Conservation (phyloP, 2,888 invertebrate species). For the Sylvicola cinctus region DNA sequence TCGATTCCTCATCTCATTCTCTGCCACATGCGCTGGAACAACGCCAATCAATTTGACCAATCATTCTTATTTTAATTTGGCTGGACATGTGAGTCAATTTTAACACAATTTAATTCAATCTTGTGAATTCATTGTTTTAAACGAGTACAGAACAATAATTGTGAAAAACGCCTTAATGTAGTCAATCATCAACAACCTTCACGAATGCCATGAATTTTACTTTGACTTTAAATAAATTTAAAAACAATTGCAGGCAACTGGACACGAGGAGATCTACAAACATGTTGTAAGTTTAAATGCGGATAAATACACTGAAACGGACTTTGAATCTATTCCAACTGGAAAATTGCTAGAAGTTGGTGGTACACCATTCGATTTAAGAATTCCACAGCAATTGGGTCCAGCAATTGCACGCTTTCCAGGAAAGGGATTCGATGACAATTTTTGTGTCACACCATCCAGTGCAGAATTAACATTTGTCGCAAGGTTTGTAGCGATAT, state of each 20-base stretch:
- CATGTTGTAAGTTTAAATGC: constrained; percentile 55
- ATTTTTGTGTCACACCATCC: constrained; percentile 53
- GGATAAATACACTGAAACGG: constrained; percentile 50
- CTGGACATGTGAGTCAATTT: constrained; percentile 40
- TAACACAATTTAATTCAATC: constrained; percentile 1
- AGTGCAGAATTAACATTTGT: constrained; percentile 36
- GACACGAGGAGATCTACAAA: constrained; percentile 38
- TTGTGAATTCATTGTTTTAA: no score
- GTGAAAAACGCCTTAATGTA: no score
- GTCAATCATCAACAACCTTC: no score
- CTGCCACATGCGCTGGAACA: constrained; percentile 51
- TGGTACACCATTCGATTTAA: constrained; percentile 52
- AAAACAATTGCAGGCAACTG: constrained; percentile 28
- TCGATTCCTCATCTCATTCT: constrained; percentile 51
- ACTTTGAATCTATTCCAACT: constrained; percentile 49
- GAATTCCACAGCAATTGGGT: constrained; percentile 39
- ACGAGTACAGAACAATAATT: no score
- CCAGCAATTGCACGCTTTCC: constrained; percentile 45
- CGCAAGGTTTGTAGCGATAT: constrained; percentile 28
- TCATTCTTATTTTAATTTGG: constrained; percentile 81
- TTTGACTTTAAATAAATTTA: neutral
- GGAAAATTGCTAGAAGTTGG: constrained; percentile 47
- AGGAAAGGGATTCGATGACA: constrained; percentile 58
- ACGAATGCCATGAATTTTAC: no score
- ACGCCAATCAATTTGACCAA: constrained; percentile 76